Conservation (phyloP, 2,888 invertebrate genomes). For the Leptinotarsa juncta region DNA sequence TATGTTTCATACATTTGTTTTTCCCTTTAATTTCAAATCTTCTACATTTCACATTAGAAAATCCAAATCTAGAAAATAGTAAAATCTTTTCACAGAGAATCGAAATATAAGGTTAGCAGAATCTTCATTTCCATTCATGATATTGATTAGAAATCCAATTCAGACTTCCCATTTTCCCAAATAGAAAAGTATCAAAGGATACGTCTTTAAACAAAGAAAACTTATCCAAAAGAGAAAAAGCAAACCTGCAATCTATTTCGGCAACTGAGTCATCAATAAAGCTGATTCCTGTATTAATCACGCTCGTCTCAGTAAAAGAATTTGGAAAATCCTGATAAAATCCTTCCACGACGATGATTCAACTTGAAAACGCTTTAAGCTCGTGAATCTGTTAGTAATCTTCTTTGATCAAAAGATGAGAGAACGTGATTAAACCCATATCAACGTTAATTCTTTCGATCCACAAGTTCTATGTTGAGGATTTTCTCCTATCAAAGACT, state of each 20-base stretch:
- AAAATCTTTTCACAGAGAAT: too few species aligned
- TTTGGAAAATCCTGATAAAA: constrained; percentile 24
- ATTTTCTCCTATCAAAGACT: constrained; percentile 36
- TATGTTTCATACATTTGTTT: too few species aligned
- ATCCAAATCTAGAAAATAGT: too few species aligned
- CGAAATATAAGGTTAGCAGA: too few species aligned
- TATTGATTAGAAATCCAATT: neutral
- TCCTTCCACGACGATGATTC: constrained; percentile 47
- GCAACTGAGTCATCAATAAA: constrained; percentile 53
- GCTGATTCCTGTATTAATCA: constrained; percentile 52
- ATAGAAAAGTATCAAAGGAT: constrained; percentile 14
- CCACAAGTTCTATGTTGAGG: constrained; percentile 31
- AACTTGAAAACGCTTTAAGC: constrained; percentile 40
- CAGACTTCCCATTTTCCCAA: neutral
- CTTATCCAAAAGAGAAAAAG: constrained; percentile 26
- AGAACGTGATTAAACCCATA: constrained; percentile 46
- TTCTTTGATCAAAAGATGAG: constrained; percentile 52
- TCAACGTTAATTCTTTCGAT: constrained; percentile 48
- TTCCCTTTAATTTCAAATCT: too few species aligned
- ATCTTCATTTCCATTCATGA: neutral
- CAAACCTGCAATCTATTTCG: constrained; percentile 44
- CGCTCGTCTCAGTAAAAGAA: constrained; percentile 45
- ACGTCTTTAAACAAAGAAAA: neutral
- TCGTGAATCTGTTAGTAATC: constrained; percentile 31
- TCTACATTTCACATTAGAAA: too few species aligned